Evolutionary conservation across 2,888 invertebrate genomes (phyloP).

Genomic region (Asteroscopus sphinx): DNA sequence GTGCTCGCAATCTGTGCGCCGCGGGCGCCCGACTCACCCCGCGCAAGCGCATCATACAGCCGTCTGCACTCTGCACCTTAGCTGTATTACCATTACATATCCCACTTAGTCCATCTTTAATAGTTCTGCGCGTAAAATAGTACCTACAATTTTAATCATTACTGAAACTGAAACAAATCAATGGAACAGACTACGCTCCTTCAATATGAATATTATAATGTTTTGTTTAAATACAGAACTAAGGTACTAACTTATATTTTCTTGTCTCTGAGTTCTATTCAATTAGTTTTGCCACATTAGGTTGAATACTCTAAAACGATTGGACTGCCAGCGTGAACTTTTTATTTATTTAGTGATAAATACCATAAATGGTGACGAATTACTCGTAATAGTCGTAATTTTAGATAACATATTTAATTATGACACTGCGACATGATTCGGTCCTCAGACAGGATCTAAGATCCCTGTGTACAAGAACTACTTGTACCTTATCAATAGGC

Average conservation of each 20-base stretch:
- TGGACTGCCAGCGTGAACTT: too few species aligned
- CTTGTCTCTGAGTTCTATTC: too few species aligned
- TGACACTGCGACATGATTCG: slow-evolving; percentile 46
- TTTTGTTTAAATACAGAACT: background rate
- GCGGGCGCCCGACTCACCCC: slow-evolving; percentile 60
- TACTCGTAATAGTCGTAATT: slow-evolving; percentile 17
- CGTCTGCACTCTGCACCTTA: slow-evolving; percentile 63
- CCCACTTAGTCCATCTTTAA: slow-evolving; percentile 39
- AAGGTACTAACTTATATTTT: too few species aligned
- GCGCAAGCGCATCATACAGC: slow-evolving; percentile 56
- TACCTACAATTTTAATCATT: slow-evolving; percentile 19
- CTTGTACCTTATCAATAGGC: slow-evolving; percentile 72
- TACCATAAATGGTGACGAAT: slow-evolving; percentile 14
- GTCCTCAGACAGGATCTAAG: slow-evolving; percentile 59
- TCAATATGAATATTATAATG: slow-evolving; percentile 25
- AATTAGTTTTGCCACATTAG: too few species aligned
- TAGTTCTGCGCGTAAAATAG: slow-evolving; percentile 19
- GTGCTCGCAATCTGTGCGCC: slow-evolving; percentile 61
- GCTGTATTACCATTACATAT: slow-evolving; percentile 48
- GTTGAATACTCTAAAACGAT: too few species aligned
- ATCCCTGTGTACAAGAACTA: slow-evolving; percentile 61
- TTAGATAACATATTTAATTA: slow-evolving; percentile 44
- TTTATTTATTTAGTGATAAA: slow-evolving; percentile 18
- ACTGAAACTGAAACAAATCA: background rate
- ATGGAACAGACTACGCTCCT: background rate